These are phyloP conservation scores for Centrocercus urophasianus DNA, from an alignment of 2,113 vertebrate genomes.

Conservation along the genomic window DNA sequence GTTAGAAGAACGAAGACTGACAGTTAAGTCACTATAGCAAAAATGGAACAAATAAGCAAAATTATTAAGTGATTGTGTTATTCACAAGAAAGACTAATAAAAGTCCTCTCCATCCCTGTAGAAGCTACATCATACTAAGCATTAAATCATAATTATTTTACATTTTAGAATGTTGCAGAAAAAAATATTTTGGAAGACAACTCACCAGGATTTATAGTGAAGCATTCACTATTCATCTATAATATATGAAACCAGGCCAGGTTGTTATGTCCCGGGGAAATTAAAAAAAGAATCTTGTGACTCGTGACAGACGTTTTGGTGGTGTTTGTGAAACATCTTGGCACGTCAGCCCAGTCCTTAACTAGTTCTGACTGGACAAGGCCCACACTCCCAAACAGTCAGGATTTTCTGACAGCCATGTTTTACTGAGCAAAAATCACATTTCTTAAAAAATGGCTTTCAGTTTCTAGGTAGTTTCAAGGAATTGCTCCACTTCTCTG, in stretches of 20 bases:
- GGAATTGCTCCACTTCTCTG: background rate
- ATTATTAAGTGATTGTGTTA: background rate
- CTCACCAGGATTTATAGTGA: slow-evolving; percentile 15
- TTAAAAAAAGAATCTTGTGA: slow-evolving; percentile 16
- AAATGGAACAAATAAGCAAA: background rate
- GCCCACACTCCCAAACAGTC: background rate
- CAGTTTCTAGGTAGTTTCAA: background rate
- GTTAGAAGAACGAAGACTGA: slow-evolving; percentile 30
- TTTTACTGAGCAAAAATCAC: background rate
- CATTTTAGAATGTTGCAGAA: background rate
- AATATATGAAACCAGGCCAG: slow-evolving; percentile 9
- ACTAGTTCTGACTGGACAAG: slow-evolving; percentile 12
- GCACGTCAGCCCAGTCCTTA: background rate
- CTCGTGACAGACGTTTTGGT: slow-evolving; percentile 1
- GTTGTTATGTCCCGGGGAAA: slow-evolving; percentile 31
- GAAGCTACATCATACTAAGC: background rate
- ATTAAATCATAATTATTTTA: background rate
- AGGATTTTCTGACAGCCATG: background rate
- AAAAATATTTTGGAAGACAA: slow-evolving; percentile 6
- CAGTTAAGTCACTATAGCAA: slow-evolving; percentile 39
- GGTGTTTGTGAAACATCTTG: slow-evolving; percentile 36
- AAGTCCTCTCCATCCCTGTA: background rate
- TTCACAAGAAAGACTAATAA: background rate
- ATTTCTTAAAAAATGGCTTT: background rate
- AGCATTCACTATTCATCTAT: background rate